A percentile compares a stretch with the other conserved stretches of the same genome.
Conservation (phyloP, 1,140 invertebrate species). For the Drosophila carrolli region DNA sequence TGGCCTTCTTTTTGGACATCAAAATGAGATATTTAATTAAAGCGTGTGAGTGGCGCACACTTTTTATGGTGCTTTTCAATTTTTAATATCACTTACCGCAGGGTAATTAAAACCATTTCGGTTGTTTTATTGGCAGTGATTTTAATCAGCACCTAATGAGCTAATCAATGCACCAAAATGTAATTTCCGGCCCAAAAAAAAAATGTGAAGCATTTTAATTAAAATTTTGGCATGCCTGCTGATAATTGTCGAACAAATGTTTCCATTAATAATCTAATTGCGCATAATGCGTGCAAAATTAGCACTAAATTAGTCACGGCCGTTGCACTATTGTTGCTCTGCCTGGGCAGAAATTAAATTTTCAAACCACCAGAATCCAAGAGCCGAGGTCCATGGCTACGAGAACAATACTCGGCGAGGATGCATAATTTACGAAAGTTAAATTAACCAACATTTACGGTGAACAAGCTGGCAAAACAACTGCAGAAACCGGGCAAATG, state of each 20-base stretch:
- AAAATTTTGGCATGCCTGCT: slow-evolving; percentile 57
- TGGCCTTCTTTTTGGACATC: slow-evolving; percentile 10
- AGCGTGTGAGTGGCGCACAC: slow-evolving; percentile 10
- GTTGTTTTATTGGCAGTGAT: slow-evolving; percentile 64
- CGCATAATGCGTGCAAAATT: slow-evolving; percentile 78
- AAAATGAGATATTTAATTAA: slow-evolving; percentile 42
- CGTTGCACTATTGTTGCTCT: slow-evolving; percentile 44
- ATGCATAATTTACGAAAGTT: slow-evolving; percentile 78
- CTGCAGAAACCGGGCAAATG: slow-evolving; percentile 53
- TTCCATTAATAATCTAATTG: slow-evolving; percentile 82
- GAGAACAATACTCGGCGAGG: slow-evolving; percentile 38
- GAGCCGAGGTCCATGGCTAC: not conserved
- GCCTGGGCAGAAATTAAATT: slow-evolving; percentile 62
- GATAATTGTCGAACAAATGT: slow-evolving; percentile 79
- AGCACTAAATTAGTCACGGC: slow-evolving; percentile 79
- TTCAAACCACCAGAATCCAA: slow-evolving; percentile 32
- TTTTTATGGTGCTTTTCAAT: slow-evolving; percentile 55
- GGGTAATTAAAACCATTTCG: slow-evolving; percentile 66
- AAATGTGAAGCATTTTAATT: slow-evolving; percentile 63
- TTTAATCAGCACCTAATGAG: slow-evolving; percentile 76
- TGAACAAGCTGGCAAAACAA: slow-evolving; percentile 56
- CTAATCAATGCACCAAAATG: slow-evolving; percentile 71
- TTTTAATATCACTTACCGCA: slow-evolving; percentile 51
- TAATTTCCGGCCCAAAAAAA: slow-evolving; percentile 65
- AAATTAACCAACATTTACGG: slow-evolving; percentile 80